Evolutionary conservation across 2,797 vertebrate species (phyloP), one percentile per base, ranked within the genome.

Genomic region (Centropyge bicolor): DNA sequence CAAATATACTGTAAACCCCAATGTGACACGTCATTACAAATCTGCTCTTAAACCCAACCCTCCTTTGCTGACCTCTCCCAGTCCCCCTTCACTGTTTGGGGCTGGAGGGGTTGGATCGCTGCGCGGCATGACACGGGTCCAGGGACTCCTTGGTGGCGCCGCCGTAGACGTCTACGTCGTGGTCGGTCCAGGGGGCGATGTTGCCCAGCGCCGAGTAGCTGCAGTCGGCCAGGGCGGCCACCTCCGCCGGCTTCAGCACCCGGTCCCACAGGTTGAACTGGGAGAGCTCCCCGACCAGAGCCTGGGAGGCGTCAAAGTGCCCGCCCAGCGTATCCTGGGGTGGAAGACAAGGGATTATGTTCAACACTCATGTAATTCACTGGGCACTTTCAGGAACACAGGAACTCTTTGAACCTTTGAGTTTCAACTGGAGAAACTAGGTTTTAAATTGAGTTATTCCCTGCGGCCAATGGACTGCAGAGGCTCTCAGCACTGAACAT

Each of bases 241-340:
- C 96, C 90, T 99, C 97, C 0, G 82, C 92, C 0, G 97, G 95
- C 0, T 96, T 96, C 93, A 99, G 90, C 83, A 96, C 93, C 6
- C 97, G 96, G 89, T 99, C 97, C 98, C 98, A 99, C 87, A 99
- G 91, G 46, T 97, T 95, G 86, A 99, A 99, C 91, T 98, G 96
- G 0, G 98, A 96, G 52, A 99, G 93, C 91, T 99, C 98, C 16
- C 98, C 98, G 0, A 99, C 97, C 13, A 99, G 96, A 51, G 98
- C 98, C 90, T 99, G 98, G 0, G 97, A 98, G 65, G 98, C 97
- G 0, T 99, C 98, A 36, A 99, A 99, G 11, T 97, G 97, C 0
- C 98, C 98, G 0, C 98, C 98, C 52, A 99, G 78, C 0, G 96
- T 96, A 80, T 99, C 98, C 98, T 99, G 17, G 31, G 19, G 49